phyloP scores from a whole-genome alignment of 2,888 invertebrate genomes.

The Ichneumon xanthorius region DNA sequence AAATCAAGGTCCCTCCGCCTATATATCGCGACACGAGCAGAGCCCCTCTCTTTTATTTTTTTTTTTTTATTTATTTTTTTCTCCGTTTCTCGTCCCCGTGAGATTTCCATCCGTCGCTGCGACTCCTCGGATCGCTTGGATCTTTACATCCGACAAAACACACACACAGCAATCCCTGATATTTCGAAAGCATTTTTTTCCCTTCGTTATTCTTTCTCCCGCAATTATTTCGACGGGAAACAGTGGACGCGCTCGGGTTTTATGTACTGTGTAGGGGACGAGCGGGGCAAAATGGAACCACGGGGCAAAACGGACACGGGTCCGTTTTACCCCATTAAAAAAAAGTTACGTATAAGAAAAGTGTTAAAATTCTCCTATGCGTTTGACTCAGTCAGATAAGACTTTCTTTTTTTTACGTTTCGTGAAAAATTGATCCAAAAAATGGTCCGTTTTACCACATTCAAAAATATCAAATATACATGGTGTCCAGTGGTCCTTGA shows the following conservation, averaged over 20 bases:
- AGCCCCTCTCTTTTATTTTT: background rate
- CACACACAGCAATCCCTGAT: background rate
- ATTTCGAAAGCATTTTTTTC: slow-evolving; percentile 35
- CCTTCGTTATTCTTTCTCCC: slow-evolving; percentile 4
- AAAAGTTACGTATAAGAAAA: too few species aligned
- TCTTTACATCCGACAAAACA: background rate
- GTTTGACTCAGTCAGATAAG: too few species aligned
- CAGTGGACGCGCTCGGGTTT: background rate
- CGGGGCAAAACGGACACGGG: too few species aligned
- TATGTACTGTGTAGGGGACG: background rate
- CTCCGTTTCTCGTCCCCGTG: slow-evolving; percentile 10
- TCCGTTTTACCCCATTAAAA: too few species aligned
- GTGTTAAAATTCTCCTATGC: too few species aligned
- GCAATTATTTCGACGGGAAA: slow-evolving; percentile 26
- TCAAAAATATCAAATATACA: too few species aligned
- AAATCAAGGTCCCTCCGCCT: slow-evolving; percentile 58
- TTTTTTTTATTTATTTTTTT: background rate
- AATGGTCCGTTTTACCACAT: too few species aligned
- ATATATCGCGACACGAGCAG: slow-evolving; percentile 17
- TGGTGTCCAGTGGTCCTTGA: too few species aligned
- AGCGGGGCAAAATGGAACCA: too few species aligned
- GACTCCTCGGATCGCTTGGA: slow-evolving; percentile 38
- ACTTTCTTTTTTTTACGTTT: too few species aligned
- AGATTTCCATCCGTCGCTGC: slow-evolving; percentile 35
- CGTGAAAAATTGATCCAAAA: too few species aligned